Evolutionary conservation across 2,797 vertebrate genomes (phyloP).

Genomic region (Hylomyscus alleni): DNA sequence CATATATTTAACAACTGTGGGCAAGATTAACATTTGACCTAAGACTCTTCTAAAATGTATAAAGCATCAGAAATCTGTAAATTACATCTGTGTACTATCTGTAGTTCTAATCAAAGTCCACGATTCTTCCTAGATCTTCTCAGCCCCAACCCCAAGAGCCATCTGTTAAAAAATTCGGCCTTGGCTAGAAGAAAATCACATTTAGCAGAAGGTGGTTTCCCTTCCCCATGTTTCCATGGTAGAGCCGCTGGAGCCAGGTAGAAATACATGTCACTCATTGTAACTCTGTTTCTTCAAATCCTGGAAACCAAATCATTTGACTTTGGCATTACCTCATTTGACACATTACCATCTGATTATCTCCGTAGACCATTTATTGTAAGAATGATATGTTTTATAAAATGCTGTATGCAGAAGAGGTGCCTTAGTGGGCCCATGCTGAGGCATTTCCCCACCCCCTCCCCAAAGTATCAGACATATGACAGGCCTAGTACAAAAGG

Average conservation of each 20-base stretch:
- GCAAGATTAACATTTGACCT: neutral
- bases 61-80: constrained; percentile 29
- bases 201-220: constrained; percentile 3
- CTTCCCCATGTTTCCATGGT: neutral
- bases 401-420: neutral
- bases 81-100: neutral
- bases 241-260: neutral
- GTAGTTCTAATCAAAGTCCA: neutral
- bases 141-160: neutral
- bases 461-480: neutral
- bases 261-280: constrained; percentile 48
- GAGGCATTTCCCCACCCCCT: neutral
- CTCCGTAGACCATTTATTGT: constrained; percentile 50
- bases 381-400: neutral
- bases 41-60: constrained; percentile 32
- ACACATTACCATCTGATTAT: constrained; percentile 29
- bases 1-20: neutral
- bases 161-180: neutral
- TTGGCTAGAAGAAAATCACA: neutral
- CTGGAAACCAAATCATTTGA: constrained; percentile 43
- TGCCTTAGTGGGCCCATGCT: neutral
- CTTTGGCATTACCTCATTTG: neutral
- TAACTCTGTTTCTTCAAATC: neutral
- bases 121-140: neutral
- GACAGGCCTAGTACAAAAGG: neutral